Evolutionary conservation across 2,888 invertebrate species (phyloP).

Genomic region (Cartodere bifasciata): DNA sequence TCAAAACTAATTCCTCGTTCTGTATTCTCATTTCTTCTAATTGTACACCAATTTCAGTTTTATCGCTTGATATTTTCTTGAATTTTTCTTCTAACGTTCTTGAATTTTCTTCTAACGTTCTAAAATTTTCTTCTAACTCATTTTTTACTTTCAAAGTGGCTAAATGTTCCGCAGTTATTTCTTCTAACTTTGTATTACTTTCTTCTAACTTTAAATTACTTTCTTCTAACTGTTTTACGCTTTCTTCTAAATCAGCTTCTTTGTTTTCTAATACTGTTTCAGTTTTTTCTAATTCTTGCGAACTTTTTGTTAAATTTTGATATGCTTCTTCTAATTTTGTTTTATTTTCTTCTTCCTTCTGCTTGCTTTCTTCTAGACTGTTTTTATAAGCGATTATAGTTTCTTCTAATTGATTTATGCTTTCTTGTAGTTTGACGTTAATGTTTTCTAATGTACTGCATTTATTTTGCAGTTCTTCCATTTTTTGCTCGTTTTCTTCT

Average conservation of each 20-base stretch:
- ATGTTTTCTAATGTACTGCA: conserved; percentile 10
- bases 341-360: conserved; percentile 15
- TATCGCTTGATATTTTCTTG: neutral
- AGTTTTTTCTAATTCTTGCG: conserved; percentile 13
- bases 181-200: conserved; percentile 9
- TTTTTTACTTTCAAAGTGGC: conserved; percentile 3
- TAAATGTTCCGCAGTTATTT: conserved; percentile 4
- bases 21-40: conserved; percentile 7
- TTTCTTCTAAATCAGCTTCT: conserved; percentile 11
- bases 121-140: conserved; percentile 8
- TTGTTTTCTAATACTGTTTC: conserved; percentile 12
- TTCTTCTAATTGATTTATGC: conserved; percentile 13
- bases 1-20: conserved; percentile 5
- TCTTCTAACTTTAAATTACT: conserved; percentile 9
- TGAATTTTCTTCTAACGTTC: conserved; percentile 5
- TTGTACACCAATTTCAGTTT: neutral
- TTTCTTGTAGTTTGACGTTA: conserved; percentile 10
- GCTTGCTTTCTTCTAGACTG: conserved; percentile 15
- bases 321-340: conserved; percentile 13
- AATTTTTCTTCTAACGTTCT: conserved; percentile 6
- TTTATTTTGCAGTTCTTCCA: conserved; percentile 12
- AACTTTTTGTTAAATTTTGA: conserved; percentile 13
- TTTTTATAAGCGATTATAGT: conserved; percentile 12
- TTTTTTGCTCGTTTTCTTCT: conserved; percentile 11
- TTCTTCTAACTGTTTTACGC: conserved; percentile 13